Base-by-base conservation (phyloP, 2,888 invertebrate species). In the Stegana nigrithorax region DNA sequence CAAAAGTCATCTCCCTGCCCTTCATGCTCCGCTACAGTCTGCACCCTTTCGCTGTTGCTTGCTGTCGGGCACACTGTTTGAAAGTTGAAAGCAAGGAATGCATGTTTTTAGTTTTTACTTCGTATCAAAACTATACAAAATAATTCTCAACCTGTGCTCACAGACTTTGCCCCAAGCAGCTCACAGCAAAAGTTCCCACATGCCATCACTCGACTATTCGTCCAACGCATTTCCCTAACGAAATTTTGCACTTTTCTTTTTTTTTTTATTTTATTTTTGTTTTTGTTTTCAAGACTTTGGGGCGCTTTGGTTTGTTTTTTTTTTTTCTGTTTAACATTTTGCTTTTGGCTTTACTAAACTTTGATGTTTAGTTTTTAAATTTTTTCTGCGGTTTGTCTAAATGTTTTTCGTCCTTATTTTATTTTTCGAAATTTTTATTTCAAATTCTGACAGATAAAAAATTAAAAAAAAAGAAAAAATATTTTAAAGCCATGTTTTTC, bases 121-220 rank as follows among this genome's bases (percentile, higher is more conserved):
- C 32, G 32, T n/a, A 32, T 32, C 32, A 32, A 32, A 32, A 10
- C 12, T 32, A 32, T 5, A 32, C 32, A 32, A 2, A 32, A 32
- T 4, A 2, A 32, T n/a, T 2, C 32, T 65, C 65, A 70, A 70
- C 70, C 65, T 73, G 71, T 64, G 73, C 70, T 73, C 67, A 68
- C n/a, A n/a, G n/a, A n/a, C n/a, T n/a, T n/a, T n/a, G n/a, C n/a
- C n/a, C n/a, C n/a, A n/a, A n/a, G n/a, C n/a, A n/a, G n/a, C n/a
- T n/a, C n/a, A n/a, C n/a, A n/a, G n/a, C n/a, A n/a, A n/a, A n/a
- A n/a, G n/a, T n/a, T n/a, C n/a, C n/a, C n/a, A n/a, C n/a, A n/a
- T n/a, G n/a, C n/a, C n/a, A n/a, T n/a, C n/a, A n/a, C n/a, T n/a
- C n/a, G n/a, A n/a, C n/a, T n/a, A n/a, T n/a, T n/a, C n/a, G n/a